Evolutionary conservation across 2,797 vertebrate genomes (phyloP).

Genomic region (Eidolon dupreanum): DNA sequence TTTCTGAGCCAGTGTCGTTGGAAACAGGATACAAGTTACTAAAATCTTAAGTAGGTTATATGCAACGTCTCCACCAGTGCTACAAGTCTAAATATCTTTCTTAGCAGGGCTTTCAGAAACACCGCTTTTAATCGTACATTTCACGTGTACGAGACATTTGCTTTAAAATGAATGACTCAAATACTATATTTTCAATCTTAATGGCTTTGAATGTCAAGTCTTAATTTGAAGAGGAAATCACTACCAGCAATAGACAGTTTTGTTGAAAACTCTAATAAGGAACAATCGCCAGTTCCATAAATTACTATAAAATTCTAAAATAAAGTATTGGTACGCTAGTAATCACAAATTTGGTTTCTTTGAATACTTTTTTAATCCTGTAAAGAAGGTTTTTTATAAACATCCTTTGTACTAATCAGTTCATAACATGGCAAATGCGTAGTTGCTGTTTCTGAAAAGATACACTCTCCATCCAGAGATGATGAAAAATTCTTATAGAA

Average conservation of each 20-base stretch:
- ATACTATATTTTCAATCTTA: conserved; percentile 77
- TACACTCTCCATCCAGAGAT: conserved; percentile 77
- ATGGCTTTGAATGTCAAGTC: conserved; percentile 78
- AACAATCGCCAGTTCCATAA: conserved; percentile 71
- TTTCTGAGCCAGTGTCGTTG: conserved; percentile 69
- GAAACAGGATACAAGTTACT: conserved; percentile 45
- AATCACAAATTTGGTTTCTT: conserved; percentile 76
- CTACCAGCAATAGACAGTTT: conserved; percentile 85
- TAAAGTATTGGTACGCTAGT: conserved; percentile 65
- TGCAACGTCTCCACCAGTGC: background rate
- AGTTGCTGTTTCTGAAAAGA: conserved; percentile 77
- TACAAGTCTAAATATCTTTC: background rate
- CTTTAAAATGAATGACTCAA: conserved; percentile 71
- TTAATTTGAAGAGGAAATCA: conserved; percentile 73
- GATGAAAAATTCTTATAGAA: conserved; percentile 76
- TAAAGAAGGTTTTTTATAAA: conserved; percentile 79
- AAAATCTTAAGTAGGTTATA: conserved; percentile 5
- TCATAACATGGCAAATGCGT: conserved; percentile 68
- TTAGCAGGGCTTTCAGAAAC: conserved; percentile 56
- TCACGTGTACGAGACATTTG: conserved; percentile 69
- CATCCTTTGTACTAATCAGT: conserved; percentile 70
- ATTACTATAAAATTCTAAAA: conserved; percentile 77
- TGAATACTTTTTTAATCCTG: conserved; percentile 80
- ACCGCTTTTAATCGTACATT: conserved; percentile 47
- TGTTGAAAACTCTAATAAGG: conserved; percentile 77